Conservation (phyloP, 2,797 vertebrate species). For the Eptatretus atami region DNA sequence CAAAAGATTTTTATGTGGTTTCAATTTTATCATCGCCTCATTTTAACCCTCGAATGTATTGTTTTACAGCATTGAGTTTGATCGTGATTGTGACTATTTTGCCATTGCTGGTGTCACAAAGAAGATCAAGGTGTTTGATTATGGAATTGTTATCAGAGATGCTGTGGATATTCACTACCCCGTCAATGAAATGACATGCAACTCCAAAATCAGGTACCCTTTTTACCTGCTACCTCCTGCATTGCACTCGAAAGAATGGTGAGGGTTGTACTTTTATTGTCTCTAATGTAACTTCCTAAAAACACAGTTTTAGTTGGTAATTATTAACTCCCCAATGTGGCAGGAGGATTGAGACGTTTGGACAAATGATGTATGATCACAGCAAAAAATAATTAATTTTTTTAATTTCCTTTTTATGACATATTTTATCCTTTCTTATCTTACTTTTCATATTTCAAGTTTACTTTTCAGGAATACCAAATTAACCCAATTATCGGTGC, state of each 20-base stretch:
- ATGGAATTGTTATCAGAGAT: constrained; percentile 89
- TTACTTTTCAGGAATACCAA: no score
- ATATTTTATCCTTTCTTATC: no score
- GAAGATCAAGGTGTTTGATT: constrained; percentile 98
- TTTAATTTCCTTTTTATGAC: neutral
- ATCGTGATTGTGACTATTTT: constrained; percentile 97
- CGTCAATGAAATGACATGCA: constrained; percentile 97
- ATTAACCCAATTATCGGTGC: no score
- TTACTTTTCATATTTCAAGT: no score
- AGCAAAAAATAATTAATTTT: neutral
- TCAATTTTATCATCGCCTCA: neutral
- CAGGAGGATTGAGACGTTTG: neutral
- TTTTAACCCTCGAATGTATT: neutral
- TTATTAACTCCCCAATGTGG: no score
- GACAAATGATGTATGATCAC: neutral
- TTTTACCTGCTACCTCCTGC: no score
- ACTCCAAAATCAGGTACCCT: constrained; percentile 93
- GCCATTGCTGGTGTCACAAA: constrained; percentile 96
- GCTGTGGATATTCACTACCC: constrained; percentile 98
- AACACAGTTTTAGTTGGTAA: no score
- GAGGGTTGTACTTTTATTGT: no score
- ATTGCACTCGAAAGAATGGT: no score
- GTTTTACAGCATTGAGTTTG: constrained; percentile 64
- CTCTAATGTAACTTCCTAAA: no score
- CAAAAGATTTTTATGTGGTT: neutral